Conservation (phyloP, 2,113 vertebrate genomes). For the Plotosus lineatus region DNA sequence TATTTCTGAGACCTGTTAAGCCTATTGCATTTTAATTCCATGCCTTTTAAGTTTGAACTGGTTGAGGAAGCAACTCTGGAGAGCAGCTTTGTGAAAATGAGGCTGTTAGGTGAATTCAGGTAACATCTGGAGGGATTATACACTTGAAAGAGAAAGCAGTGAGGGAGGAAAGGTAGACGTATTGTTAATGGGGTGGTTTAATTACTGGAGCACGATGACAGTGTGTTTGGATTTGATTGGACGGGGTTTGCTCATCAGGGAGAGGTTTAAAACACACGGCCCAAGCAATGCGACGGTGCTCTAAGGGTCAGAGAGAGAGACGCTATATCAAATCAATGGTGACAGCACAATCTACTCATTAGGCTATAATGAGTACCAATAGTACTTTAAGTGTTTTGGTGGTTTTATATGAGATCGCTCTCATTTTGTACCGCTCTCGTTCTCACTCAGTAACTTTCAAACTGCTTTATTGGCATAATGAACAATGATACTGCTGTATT, state of each 20-base stretch:
- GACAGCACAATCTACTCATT: constrained; percentile 59
- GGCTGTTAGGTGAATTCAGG: not conserved
- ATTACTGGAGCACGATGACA: constrained; percentile 23
- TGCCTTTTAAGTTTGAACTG: not conserved
- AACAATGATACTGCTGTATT: not conserved
- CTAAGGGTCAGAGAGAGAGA: constrained; percentile 51
- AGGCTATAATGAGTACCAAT: constrained; percentile 61
- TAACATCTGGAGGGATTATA: not conserved
- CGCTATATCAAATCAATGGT: constrained; percentile 50
- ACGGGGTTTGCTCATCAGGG: constrained; percentile 35
- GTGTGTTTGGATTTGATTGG: constrained; percentile 39
- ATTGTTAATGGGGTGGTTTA: constrained; percentile 37
- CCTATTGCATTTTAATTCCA: constrained; percentile 21
- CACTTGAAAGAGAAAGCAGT: not conserved
- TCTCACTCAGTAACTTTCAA: not conserved
- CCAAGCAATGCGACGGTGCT: constrained; percentile 12
- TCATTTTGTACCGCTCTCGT: not conserved
- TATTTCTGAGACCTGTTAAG: not conserved
- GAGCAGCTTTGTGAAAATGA: constrained; percentile 19
- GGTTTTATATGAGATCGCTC: constrained; percentile 14
- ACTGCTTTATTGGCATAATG: not conserved
- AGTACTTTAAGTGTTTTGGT: constrained; percentile 56
- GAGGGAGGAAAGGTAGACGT: constrained; percentile 38
- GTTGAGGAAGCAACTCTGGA: not conserved
- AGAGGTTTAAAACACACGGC: constrained; percentile 17